Evolutionary conservation across 2,797 vertebrate genomes (phyloP).

Genomic region (Mionectes olivaceus): DNA sequence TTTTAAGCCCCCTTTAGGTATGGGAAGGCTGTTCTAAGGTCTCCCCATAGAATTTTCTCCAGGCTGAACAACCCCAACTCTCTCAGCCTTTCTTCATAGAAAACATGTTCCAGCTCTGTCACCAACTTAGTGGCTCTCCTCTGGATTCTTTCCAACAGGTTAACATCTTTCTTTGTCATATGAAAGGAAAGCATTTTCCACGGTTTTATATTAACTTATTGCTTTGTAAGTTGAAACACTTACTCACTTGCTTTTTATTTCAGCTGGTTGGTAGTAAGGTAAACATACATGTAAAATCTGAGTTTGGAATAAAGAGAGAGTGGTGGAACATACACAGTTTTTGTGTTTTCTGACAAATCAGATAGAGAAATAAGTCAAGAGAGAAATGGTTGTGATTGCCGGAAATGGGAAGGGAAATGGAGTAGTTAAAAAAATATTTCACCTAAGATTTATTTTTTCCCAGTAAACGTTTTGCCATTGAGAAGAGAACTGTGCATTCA

Average conservation of each 20-base stretch:
- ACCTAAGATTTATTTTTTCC: background rate
- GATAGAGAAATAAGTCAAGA: background rate
- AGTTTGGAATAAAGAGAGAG: background rate
- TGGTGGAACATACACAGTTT: background rate
- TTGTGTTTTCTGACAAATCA: background rate
- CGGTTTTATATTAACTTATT: background rate
- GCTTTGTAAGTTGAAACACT: background rate
- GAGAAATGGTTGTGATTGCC: fast-evolving
- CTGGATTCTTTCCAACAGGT: background rate
- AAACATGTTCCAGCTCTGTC: background rate
- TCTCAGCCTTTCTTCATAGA: background rate
- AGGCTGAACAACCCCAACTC: background rate
- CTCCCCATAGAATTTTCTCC: background rate
- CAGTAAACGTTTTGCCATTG: background rate
- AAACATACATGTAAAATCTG: background rate
- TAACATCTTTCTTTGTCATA: background rate
- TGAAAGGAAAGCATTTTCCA: background rate
- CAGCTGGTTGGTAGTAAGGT: background rate
- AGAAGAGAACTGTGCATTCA: background rate
- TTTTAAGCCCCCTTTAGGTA: background rate
- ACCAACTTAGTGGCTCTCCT: background rate
- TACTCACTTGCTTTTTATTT: background rate
- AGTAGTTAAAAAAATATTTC: background rate
- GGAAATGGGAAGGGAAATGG: background rate
- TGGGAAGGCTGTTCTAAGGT: background rate